These are phyloP conservation scores for Myzus persicae DNA, from an alignment of 1,140 invertebrate species.

Conservation along the genomic window DNA sequence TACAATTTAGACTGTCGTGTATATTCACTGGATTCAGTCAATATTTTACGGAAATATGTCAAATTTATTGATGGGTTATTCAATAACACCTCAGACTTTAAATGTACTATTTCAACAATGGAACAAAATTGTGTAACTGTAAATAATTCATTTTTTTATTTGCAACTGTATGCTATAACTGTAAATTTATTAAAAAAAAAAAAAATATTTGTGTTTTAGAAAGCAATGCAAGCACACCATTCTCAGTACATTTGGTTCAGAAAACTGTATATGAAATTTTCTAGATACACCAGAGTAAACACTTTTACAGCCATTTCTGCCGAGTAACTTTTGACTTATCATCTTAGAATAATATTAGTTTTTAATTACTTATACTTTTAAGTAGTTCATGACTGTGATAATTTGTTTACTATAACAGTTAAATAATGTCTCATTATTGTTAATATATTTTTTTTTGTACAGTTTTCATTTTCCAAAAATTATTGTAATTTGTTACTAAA, in stretches of 20 bases:
- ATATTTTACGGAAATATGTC: constrained; percentile 86
- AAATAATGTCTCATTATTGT: neutral
- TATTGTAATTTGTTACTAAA: neutral
- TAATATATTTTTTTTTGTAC: neutral
- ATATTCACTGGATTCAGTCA: constrained; percentile 83
- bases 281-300: constrained; percentile 90
- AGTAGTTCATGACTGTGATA: constrained; percentile 49
- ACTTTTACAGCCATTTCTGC: constrained; percentile 77
- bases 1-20: constrained; percentile 73
- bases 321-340: constrained; percentile 68
- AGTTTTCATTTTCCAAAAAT: neutral
- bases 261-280: constrained; percentile 87
- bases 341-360: neutral
- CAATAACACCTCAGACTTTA: constrained; percentile 76
- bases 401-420: constrained; percentile 27
- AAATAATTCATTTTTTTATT: neutral
- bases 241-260: constrained; percentile 95
- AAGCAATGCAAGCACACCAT: constrained; percentile 84
- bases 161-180: neutral
- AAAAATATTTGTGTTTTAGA: constrained; percentile 61
- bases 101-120: constrained; percentile 70
- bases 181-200: no score
- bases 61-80: constrained; percentile 83
- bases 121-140: constrained; percentile 64
- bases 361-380: constrained; percentile 20